phyloP scores from a whole-genome alignment of 2,888 invertebrate genomes.

The Cataglyphis cursor region DNA sequence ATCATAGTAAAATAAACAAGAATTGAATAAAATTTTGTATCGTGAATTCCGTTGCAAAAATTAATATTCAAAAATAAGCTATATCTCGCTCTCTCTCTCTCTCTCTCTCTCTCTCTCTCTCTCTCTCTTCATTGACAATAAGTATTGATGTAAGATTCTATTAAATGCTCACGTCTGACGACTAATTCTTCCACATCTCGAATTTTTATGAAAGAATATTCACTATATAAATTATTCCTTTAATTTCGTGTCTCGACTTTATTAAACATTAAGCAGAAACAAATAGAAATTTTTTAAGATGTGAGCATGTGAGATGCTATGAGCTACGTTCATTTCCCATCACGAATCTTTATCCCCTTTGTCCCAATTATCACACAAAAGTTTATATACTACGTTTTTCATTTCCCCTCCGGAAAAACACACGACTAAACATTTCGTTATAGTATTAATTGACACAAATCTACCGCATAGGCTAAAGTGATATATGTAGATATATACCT shows the following conservation, averaged over 20 bases:
- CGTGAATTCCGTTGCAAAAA: not conserved
- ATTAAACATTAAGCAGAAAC: not conserved
- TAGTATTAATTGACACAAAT: conserved; percentile 81
- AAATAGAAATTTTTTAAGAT: not conserved
- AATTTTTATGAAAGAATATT: not conserved
- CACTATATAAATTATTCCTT: not conserved
- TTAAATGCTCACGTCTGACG: conserved; percentile 18
- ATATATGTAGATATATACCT: conserved; percentile 64
- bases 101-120: not conserved
- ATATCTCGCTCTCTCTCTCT: not conserved
- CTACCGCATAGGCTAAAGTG: conserved; percentile 77
- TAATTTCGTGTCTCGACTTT: not conserved
- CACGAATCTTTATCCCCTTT: conserved; percentile 40
- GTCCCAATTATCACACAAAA: conserved; percentile 72
- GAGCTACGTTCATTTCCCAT: conserved; percentile 34
- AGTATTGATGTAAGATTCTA: not conserved
- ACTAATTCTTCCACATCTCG: not conserved
- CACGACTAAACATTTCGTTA: conserved; percentile 72
- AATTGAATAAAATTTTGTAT: conserved; percentile 19
- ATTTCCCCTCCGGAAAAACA: conserved; percentile 60
- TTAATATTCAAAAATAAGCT: conserved; percentile 1
- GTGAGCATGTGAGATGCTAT: conserved; percentile 63
- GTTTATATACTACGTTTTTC: conserved; percentile 66
- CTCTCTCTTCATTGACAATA: not conserved
- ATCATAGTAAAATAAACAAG: conserved; percentile 21